A percentile compares a stretch with the other conserved stretches of the same genome.
phyloP scores from a whole-genome alignment of 2,888 invertebrate species.

The Zhengitettix transpicula region DNA sequence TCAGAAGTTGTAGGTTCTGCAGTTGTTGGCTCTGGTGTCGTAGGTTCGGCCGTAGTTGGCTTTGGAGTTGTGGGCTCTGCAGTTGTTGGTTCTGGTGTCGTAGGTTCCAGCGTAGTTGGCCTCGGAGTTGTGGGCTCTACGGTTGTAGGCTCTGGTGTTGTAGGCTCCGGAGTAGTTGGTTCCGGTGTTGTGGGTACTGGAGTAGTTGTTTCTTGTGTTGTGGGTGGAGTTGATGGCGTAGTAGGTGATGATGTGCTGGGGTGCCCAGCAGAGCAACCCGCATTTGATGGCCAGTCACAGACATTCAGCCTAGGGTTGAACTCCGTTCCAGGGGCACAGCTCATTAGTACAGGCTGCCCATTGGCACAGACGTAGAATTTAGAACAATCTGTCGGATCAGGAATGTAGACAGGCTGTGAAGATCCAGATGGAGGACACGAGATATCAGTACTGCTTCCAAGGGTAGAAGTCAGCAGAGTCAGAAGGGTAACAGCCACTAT shows the following conservation, averaged over 20 bases:
- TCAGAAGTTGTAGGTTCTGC: too few species aligned
- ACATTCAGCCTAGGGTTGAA: constrained; percentile 5
- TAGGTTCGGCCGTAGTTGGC: not conserved
- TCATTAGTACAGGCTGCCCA: constrained; percentile 1
- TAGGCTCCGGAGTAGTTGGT: not conserved
- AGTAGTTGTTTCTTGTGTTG: too few species aligned
- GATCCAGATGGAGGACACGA: too few species aligned
- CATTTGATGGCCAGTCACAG: constrained; percentile 6
- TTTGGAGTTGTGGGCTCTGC: not conserved
- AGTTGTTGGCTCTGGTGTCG: too few species aligned
- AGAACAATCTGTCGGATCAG: not conserved
- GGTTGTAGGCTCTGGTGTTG: not conserved
- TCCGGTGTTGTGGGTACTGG: not conserved
- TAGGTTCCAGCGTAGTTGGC: not conserved
- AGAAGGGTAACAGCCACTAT: too few species aligned
- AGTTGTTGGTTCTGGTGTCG: not conserved
- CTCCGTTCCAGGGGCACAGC: not conserved
- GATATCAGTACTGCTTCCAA: too few species aligned
- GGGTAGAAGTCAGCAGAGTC: too few species aligned
- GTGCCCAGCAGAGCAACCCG: not conserved
- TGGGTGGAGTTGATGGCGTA: too few species aligned
- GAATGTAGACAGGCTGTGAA: too few species aligned
- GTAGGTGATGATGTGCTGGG: too few species aligned
- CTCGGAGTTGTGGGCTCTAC: not conserved
- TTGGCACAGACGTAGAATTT: constrained; percentile 2